A percentile compares a stretch with the other conserved stretches of the same genome.
These are phyloP conservation scores for Halichoerus grypus DNA, from an alignment of 2,113 vertebrate genomes.

Conservation along the genomic window DNA sequence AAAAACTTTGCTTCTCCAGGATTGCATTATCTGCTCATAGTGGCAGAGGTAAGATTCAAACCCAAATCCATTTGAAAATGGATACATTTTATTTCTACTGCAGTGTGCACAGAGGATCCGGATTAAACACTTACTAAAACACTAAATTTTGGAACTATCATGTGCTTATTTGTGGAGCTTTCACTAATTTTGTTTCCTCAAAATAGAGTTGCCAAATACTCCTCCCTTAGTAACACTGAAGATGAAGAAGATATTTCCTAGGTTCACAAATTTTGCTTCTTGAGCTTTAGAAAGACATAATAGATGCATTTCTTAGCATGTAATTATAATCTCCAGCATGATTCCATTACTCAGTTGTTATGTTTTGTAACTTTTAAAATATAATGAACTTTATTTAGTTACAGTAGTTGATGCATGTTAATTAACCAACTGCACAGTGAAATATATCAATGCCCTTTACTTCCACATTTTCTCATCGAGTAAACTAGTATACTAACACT, in stretches of 20 bases:
- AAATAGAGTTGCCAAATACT: not conserved
- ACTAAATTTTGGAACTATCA: not conserved
- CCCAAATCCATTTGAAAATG: not conserved
- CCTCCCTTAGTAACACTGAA: not conserved
- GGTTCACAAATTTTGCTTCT: conserved; percentile 50
- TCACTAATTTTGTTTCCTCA: not conserved
- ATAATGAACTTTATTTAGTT: conserved; percentile 52
- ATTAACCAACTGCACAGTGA: conserved; percentile 60
- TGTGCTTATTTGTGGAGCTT: not conserved
- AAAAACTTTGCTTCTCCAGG: not conserved
- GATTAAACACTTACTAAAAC: not conserved
- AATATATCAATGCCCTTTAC: conserved; percentile 40
- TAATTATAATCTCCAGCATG: conserved; percentile 51
- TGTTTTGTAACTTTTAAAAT: conserved; percentile 52
- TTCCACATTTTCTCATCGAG: conserved; percentile 33
- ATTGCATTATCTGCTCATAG: not conserved
- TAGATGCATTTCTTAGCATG: not conserved
- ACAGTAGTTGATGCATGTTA: conserved; percentile 44
- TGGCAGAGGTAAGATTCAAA: not conserved
- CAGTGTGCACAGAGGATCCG: not conserved
- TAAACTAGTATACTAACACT: conserved; percentile 61
- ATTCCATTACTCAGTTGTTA: conserved; percentile 61
- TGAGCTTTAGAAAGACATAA: conserved; percentile 34
- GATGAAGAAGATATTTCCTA: not conserved
- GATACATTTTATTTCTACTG: not conserved